Conservation (phyloP, 2,888 invertebrate species). For the Leistus spinibarbis region DNA sequence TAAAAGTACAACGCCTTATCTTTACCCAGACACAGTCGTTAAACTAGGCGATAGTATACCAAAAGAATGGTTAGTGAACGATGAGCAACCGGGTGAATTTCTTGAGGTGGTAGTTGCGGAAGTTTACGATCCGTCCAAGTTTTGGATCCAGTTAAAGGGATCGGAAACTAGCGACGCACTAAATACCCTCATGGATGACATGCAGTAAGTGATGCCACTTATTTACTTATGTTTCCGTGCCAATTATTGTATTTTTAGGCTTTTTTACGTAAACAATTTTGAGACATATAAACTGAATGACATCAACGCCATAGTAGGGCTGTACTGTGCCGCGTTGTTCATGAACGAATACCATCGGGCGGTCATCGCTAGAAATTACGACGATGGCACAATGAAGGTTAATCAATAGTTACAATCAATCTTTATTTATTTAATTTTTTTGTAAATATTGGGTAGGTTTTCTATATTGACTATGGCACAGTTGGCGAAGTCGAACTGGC, state of each 20-base stretch:
- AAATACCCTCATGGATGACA: constrained; percentile 60
- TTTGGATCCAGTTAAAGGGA: constrained; percentile 60
- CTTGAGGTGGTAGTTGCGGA: constrained; percentile 59
- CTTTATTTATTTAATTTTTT: neutral
- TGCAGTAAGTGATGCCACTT: constrained; percentile 55
- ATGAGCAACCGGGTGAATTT: constrained; percentile 41
- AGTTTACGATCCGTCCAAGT: constrained; percentile 65
- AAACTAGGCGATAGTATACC: constrained; percentile 45
- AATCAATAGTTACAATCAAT: constrained; percentile 23
- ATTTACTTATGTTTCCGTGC: neutral
- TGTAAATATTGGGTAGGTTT: constrained; percentile 57
- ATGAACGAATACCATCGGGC: constrained; percentile 62
- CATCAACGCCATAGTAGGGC: constrained; percentile 52
- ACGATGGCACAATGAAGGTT: constrained; percentile 59
- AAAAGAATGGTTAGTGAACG: constrained; percentile 43
- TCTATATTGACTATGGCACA: constrained; percentile 66
- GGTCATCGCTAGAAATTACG: constrained; percentile 56
- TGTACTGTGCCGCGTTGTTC: constrained; percentile 60
- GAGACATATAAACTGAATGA: neutral
- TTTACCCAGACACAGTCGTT: constrained; percentile 46
- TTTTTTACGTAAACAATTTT: constrained; percentile 11
- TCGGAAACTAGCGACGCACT: constrained; percentile 46
- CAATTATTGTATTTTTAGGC: constrained; percentile 2
- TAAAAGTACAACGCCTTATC: neutral
- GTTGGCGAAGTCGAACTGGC: constrained; percentile 55